Percentiles rank a stretch among this genome's conserved stretches.
These are phyloP conservation scores for Drosophila baimaii DNA, from an alignment of 1,140 invertebrate species.

Conservation along the genomic window DNA sequence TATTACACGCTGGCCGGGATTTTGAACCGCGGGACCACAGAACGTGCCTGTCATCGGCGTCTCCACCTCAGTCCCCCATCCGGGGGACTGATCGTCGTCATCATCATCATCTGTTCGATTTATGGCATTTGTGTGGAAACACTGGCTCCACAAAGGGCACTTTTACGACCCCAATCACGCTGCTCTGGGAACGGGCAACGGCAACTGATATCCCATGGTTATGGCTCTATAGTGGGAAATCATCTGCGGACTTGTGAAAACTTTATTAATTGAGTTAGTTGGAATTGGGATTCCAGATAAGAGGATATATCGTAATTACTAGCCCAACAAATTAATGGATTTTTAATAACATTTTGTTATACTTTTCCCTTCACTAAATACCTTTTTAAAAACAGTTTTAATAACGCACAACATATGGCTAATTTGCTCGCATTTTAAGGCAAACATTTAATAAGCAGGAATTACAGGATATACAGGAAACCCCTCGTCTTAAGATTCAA, in stretches of 20 bases:
- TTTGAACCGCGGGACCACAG: conserved; percentile 42
- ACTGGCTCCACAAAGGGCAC: conserved; percentile 29
- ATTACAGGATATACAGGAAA: conserved; percentile 16
- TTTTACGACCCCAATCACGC: conserved; percentile 36
- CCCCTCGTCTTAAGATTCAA: neutral
- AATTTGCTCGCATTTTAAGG: neutral
- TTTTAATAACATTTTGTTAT: neutral
- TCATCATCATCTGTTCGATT: conserved; percentile 57
- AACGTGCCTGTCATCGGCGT: conserved; percentile 56
- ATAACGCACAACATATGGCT: neutral
- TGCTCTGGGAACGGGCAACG: conserved; percentile 21
- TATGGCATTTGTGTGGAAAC: conserved; percentile 68
- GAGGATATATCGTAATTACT: conserved; percentile 6
- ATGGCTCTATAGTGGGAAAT: conserved; percentile 22
- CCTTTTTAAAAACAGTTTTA: neutral
- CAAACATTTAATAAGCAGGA: neutral
- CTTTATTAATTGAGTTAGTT: conserved; percentile 51
- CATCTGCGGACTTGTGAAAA: conserved; percentile 37
- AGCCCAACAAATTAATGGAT: too few species aligned
- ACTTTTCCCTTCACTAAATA: neutral
- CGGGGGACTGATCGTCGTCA: conserved; percentile 14
- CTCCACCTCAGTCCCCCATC: conserved; percentile 9
- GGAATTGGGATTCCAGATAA: conserved; percentile 26
- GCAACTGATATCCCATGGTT: conserved; percentile 38
- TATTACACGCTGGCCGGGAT: conserved; percentile 40